These are phyloP conservation scores for Pangasius mekongensis DNA, from an alignment of 2,797 vertebrate genomes.

Conservation along the genomic window DNA sequence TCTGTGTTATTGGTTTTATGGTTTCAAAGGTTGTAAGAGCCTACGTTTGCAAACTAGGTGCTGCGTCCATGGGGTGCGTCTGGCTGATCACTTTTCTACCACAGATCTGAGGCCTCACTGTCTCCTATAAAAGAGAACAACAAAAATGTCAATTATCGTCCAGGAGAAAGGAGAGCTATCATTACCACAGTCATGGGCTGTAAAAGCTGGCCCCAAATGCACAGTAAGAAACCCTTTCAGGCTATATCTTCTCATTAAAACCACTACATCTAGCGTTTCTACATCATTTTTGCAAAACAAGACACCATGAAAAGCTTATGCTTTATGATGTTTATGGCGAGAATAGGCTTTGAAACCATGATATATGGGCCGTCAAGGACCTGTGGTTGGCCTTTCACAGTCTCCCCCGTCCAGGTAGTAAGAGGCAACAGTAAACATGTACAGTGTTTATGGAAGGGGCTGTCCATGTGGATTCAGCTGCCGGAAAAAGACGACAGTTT, in stretches of 20 bases:
- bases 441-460: conserved; percentile 68
- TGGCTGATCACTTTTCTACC: conserved; percentile 61
- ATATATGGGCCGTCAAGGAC: conserved; percentile 56
- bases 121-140: conserved; percentile 78
- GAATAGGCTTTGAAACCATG: conserved; percentile 70
- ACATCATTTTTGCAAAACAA: conserved; percentile 74
- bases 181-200: conserved; percentile 71
- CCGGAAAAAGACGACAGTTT: conserved; percentile 70
- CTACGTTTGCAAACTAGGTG: conserved; percentile 58
- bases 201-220: conserved; percentile 74
- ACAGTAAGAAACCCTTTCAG: conserved; percentile 71
- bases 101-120: conserved; percentile 63
- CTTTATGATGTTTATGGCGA: conserved; percentile 73
- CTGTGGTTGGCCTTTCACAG: conserved; percentile 4
- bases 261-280: conserved; percentile 69
- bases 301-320: conserved; percentile 75
- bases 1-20: conserved; percentile 40
- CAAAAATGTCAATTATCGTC: conserved; percentile 73
- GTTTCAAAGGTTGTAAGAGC: conserved; percentile 53
- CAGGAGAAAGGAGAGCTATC: conserved; percentile 64
- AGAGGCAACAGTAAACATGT: conserved; percentile 68
- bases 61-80: conserved; percentile 66
- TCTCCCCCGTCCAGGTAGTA: conserved; percentile 60
- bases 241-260: conserved; percentile 77
- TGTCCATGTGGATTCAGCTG: conserved; percentile 70